Percentiles rank a stretch among this genome's conserved stretches.
Conservation (phyloP, 2,888 invertebrate species). For the Andrena bucephala region DNA sequence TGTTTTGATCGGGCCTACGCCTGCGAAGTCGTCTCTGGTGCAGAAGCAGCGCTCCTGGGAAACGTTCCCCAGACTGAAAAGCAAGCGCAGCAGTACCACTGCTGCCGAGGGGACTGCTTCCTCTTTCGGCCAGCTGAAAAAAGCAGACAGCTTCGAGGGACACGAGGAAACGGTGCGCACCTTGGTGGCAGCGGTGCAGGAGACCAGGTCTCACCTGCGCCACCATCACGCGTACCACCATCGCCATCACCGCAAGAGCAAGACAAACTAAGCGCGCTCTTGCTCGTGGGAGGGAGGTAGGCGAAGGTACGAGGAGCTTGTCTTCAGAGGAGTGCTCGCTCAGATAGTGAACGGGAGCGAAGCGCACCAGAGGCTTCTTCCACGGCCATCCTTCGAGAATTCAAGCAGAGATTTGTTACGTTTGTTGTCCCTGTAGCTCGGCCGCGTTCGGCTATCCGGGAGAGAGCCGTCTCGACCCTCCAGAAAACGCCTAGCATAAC, state of each 20-base stretch:
- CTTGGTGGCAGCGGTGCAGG: constrained; percentile 89
- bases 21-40: constrained; percentile 84
- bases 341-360: constrained; percentile 26
- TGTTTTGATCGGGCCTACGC: constrained; percentile 85
- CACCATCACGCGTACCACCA: constrained; percentile 81
- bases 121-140: constrained; percentile 85
- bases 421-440: constrained; percentile 9
- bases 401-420: no score
- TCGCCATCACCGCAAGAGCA: constrained; percentile 83
- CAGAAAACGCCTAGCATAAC: constrained; percentile 36
- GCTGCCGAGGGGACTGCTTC: constrained; percentile 65
- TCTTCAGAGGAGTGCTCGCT: constrained; percentile 16
- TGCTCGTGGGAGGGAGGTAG: background rate
- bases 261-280: constrained; percentile 79
- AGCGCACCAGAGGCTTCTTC: constrained; percentile 9
- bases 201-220: constrained; percentile 86
- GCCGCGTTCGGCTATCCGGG: constrained; percentile 32
- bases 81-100: constrained; percentile 74
- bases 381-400: background rate
- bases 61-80: constrained; percentile 87
- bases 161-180: constrained; percentile 90
- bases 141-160: constrained; percentile 90
- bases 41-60: constrained; percentile 89
- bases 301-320: constrained; percentile 26
- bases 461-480: constrained; percentile 35